Base-by-base conservation (phyloP, 2,888 invertebrate genomes). In the Caenorhabditis becei region DNA sequence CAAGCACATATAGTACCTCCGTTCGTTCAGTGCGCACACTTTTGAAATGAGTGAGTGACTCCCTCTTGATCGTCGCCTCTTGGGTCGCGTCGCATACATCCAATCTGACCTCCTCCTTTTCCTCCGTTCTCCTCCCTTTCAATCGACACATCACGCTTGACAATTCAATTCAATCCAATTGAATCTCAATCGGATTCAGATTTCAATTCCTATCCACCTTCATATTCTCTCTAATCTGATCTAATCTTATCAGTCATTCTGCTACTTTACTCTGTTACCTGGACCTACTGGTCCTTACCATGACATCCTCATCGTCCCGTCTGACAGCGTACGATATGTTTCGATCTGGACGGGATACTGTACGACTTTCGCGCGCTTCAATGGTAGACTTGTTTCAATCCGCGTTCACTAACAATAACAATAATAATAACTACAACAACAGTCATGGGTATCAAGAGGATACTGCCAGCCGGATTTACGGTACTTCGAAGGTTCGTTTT, bases 331-430 rank as follows among this genome's bases (percentile, higher is more conserved):
- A 72, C 72, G 65, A 65, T 49, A 74, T 74, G 67, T 69, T 81
- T 41, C 66, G 72, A 35, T 77, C 81, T 14, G 81, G 81, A 58
- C 66, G 81, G 26, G 81, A 81, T 26, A 81, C 81, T 24, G 74
- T 75, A 16, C 77, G 81, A 44, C 53, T 81, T 23, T 81, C 81
- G 16, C 72, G 77, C 11, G 72, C 72, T 8, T 77, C 81, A 28
- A 81, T 81, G 72, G 62, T 81, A 11, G 81, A 81, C 51, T 54
- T 81, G 47, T 81, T 81, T 53, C 77, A 81, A 49, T 72, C 77
- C 16, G 67, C 81, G 51, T 81, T 81, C 35, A 37, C 56, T 18
- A 51, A 59, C 35, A 80, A 75, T 51, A 80, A 80, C 44, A 71
- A 75, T 16, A 58, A 70, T 80, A 61, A 80, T 26, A 53, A 65